A percentile compares a stretch with the other conserved stretches of the same genome.
Conservation (phyloP, 1,140 invertebrate species). For the Scaptomyza montana region DNA sequence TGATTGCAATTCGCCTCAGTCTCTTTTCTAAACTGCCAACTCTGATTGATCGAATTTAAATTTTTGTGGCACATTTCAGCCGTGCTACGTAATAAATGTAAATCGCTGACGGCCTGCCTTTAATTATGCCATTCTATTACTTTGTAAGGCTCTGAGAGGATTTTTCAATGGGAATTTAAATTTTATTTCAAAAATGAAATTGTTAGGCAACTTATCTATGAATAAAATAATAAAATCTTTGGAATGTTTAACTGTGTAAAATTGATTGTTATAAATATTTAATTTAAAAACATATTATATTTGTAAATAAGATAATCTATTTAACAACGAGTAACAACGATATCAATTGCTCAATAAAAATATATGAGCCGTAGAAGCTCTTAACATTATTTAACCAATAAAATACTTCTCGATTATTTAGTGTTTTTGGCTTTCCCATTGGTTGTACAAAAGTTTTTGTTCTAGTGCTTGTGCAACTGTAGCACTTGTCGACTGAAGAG, state of each 20-base stretch:
- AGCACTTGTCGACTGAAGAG: constrained; percentile 45
- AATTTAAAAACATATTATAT: too few species aligned
- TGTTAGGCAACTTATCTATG: too few species aligned
- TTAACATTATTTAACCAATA: background rate
- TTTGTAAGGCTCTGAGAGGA: background rate
- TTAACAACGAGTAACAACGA: too few species aligned
- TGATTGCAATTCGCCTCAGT: background rate
- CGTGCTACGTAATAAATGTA: constrained; percentile 52
- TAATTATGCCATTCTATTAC: constrained; percentile 49
- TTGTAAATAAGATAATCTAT: too few species aligned
- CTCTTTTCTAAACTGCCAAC: constrained; percentile 32
- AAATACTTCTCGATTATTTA: constrained; percentile 11
- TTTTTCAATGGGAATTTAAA: background rate
- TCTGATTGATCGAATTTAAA: constrained; percentile 78
- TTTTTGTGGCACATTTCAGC: constrained; percentile 76
- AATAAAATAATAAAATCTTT: too few species aligned
- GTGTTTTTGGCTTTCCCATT: constrained; percentile 8
- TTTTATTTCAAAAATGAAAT: too few species aligned
- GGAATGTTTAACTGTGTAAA: too few species aligned
- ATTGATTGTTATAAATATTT: too few species aligned
- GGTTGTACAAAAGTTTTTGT: constrained; percentile 15
- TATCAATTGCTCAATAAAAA: too few species aligned
- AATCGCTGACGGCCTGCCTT: constrained; percentile 46
- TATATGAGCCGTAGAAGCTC: too few species aligned
- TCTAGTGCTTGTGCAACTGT: constrained; percentile 14